These are phyloP conservation scores for Chymomyza amoena DNA, from an alignment of 2,888 invertebrate species.

Conservation along the genomic window DNA sequence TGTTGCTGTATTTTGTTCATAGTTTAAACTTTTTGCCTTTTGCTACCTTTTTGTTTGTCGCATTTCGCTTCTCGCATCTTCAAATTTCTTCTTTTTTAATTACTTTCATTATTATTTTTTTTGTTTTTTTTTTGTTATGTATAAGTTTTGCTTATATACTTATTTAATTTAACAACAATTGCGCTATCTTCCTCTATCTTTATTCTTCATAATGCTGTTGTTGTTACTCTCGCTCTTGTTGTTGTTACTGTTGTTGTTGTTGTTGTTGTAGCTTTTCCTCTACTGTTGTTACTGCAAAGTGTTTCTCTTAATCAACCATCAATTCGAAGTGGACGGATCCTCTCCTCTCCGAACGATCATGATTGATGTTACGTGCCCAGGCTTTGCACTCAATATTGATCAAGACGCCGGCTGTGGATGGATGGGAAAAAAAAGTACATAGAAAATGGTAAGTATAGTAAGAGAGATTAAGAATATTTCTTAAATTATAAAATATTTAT, in stretches of 20 bases:
- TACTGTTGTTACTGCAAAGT: slow-evolving; percentile 10
- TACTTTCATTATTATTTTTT: slow-evolving; percentile 7
- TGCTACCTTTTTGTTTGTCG: slow-evolving; percentile 54
- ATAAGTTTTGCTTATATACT: slow-evolving; percentile 5
- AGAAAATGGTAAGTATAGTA: neutral
- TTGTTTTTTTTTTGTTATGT: slow-evolving; percentile 22
- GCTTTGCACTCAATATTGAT: slow-evolving; percentile 97
- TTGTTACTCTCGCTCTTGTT: slow-evolving; percentile 37
- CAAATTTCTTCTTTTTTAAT: slow-evolving; percentile 11
- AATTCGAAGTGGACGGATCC: slow-evolving; percentile 97
- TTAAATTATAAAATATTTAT: neutral
- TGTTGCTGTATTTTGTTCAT: slow-evolving; percentile 70
- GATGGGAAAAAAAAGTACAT: neutral
- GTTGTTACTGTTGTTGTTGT: slow-evolving; percentile 26
- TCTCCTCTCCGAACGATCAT: slow-evolving; percentile 92
- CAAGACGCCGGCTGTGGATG: slow-evolving; percentile 86
- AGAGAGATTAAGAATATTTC: slow-evolving; percentile 31
- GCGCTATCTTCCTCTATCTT: slow-evolving; percentile 22
- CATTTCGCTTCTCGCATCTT: slow-evolving; percentile 37
- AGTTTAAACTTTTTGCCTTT: slow-evolving; percentile 51
- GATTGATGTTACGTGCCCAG: slow-evolving; percentile 93
- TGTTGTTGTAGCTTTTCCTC: slow-evolving; percentile 17
- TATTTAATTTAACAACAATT: neutral
- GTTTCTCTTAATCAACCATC: slow-evolving; percentile 88
- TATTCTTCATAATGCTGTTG: slow-evolving; percentile 33